Percentiles rank a stretch among this genome's conserved stretches.
Conservation (phyloP, 2,113 vertebrate genomes). For the Halichoerus grypus region DNA sequence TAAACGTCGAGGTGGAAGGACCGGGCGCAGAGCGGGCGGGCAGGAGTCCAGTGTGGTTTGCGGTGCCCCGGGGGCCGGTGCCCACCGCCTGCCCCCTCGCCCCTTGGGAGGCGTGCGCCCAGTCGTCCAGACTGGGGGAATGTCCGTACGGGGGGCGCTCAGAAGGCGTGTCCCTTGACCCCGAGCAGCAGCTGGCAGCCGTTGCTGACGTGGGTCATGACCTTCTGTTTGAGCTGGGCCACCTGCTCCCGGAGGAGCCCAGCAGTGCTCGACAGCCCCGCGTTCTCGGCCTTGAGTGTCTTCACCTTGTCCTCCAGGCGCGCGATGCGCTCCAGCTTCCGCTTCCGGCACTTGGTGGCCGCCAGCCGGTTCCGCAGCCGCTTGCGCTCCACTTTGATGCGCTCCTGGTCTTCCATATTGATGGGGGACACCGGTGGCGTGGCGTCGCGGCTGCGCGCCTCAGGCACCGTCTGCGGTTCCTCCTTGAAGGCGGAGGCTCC, state of each 20-base stretch:
- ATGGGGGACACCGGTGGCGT: conserved; percentile 94
- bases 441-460: conserved; percentile 91
- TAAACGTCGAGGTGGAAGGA: conserved; percentile 80
- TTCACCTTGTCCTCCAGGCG: conserved; percentile 96
- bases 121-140: conserved; percentile 57
- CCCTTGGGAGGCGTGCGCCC: conserved; percentile 52
- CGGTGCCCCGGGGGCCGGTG: conserved; percentile 19
- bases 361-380: conserved; percentile 94
- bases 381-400: conserved; percentile 95
- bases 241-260: conserved; percentile 95
- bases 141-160: conserved; percentile 63
- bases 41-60: conserved; percentile 73
- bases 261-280: conserved; percentile 93
- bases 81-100: conserved; percentile 50
- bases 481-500: conserved; percentile 90
- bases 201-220: conserved; percentile 94
- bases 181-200: conserved; percentile 96
- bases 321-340: conserved; percentile 96
- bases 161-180: conserved; percentile 91
- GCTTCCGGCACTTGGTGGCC: conserved; percentile 95
- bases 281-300: conserved; percentile 94
- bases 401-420: conserved; percentile 95
- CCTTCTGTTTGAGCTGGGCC: conserved; percentile 95
- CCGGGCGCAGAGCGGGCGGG: conserved; percentile 61
- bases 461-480: conserved; percentile 95